phyloP scores from a whole-genome alignment of 2,797 vertebrate species.

The Tiaroga cobitis region DNA sequence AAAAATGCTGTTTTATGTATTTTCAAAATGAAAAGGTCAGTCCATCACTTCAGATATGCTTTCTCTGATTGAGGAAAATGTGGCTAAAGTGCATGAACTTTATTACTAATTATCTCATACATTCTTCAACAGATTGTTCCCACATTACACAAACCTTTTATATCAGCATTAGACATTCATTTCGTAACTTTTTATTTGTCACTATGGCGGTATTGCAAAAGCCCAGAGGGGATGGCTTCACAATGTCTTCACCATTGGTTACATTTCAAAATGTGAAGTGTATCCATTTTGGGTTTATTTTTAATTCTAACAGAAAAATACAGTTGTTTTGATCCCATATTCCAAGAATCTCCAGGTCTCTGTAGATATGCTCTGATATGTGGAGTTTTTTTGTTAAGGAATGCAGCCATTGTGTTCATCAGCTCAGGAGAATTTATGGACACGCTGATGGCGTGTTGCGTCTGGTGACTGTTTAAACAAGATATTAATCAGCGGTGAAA shows the following conservation, averaged over 20 bases:
- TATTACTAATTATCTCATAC: slow-evolving; percentile 38
- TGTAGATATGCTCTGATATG: slow-evolving; percentile 71
- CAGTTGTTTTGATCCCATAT: slow-evolving; percentile 63
- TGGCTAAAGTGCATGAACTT: slow-evolving; percentile 38
- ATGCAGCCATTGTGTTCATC: slow-evolving; percentile 85
- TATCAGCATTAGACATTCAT: slow-evolving; percentile 28
- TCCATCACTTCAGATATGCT: background rate
- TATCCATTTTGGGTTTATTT: slow-evolving; percentile 51
- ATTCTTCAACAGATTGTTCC: slow-evolving; percentile 46
- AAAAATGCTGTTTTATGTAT: background rate
- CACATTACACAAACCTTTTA: slow-evolving; percentile 22
- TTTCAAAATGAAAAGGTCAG: background rate
- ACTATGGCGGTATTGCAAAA: slow-evolving; percentile 47
- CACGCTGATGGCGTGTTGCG: slow-evolving; percentile 71
- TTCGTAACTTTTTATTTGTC: slow-evolving; percentile 30
- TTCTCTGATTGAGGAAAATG: slow-evolving; percentile 18
- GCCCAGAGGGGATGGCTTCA: slow-evolving; percentile 52
- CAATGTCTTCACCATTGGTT: slow-evolving; percentile 31
- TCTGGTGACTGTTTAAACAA: slow-evolving; percentile 85
- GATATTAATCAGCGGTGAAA: slow-evolving; percentile 82
- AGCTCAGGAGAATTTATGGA: slow-evolving; percentile 81
- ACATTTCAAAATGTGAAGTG: slow-evolving; percentile 54
- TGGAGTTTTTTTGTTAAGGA: slow-evolving; percentile 74
- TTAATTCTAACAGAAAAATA: slow-evolving; percentile 61
- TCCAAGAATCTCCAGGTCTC: slow-evolving; percentile 70